Base-by-base conservation (phyloP, 1,140 invertebrate species). In the Micrasema minimum region DNA sequence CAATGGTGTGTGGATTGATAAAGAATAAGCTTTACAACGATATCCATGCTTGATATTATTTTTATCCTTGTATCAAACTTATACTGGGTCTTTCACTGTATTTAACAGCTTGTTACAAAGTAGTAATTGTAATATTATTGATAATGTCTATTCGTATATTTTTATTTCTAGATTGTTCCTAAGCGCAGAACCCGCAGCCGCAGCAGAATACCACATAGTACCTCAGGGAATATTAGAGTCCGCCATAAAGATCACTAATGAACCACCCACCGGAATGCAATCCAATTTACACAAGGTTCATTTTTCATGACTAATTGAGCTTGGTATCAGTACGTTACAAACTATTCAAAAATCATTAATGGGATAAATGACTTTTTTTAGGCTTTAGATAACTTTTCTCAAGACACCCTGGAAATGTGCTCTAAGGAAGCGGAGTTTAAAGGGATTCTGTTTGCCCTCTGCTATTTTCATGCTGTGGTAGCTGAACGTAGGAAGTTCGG, bases 391-490 rank as follows among this genome's bases (percentile, higher is more conserved):
- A 97, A 97, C 83, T 98, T 99, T 80, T 93, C 85, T 76, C 95
- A 98, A 81, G 95, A 97, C 78, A 96, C 93, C 0, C 80, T 98
- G 20, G 96, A 98, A 79, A 92, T 93, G 87, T 97, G 95, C 80
- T 90, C 93, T 2, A 96, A 96, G 79, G 96, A 99, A 83, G 90
- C 92, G 0, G 96, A 99, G 82, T 98, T 98, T 76, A 98, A 97
- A 82, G 88, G 92, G 0, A 91, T 98, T 71, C 82, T 98, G 38
- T 99, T 98, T 80, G 88, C 94, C 0, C 85, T 99, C 0, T 98
- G 96, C 78, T 99, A 98, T 79, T 99, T 97, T 83, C 96, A 99
- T 80, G 96, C 96, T 16, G 95, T 96, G 0, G 91, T 98, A 1
- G 92, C 93, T 12, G 96, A 98, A 81, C 85, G 96, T 74, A 86